Percentiles rank a stretch among this genome's conserved stretches.
phyloP scores from a whole-genome alignment of 2,888 invertebrate genomes.

The Dendrolimus houi region DNA sequence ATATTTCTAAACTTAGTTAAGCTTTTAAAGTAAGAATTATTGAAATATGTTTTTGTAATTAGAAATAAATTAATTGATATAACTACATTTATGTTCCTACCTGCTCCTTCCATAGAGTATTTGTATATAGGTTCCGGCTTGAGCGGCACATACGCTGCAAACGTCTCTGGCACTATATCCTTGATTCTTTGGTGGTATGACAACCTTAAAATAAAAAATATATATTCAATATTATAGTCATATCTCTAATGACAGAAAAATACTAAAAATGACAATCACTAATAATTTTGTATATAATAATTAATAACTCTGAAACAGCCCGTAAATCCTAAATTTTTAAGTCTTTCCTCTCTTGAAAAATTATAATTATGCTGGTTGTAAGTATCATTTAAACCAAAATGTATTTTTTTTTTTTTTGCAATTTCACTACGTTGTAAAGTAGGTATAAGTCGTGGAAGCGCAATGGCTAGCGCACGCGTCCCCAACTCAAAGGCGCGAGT shows the following conservation, averaged over 20 bases:
- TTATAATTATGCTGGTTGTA: too few species aligned
- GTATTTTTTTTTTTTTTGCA: too few species aligned
- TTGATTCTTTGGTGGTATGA: conserved; percentile 96
- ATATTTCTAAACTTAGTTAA: conserved; percentile 53
- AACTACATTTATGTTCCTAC: conserved; percentile 34
- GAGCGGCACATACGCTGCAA: conserved; percentile 88
- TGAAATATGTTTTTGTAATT: conserved; percentile 36
- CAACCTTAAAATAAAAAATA: conserved; percentile 71
- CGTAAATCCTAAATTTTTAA: not conserved
- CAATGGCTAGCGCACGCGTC: too few species aligned
- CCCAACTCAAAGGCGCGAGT: too few species aligned
- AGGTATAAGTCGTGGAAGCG: too few species aligned
- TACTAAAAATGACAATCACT: too few species aligned
- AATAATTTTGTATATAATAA: not conserved
- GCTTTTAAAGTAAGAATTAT: conserved; percentile 41
- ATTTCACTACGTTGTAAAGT: too few species aligned
- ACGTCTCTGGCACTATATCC: conserved; percentile 93
- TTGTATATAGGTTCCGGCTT: conserved; percentile 93
- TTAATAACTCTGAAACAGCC: not conserved
- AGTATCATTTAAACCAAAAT: too few species aligned
- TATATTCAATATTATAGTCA: too few species aligned
- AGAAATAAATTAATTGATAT: conserved; percentile 30
- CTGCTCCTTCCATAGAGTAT: conserved; percentile 92
- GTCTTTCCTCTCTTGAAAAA: too few species aligned
- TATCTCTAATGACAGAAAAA: too few species aligned